Percentiles rank a stretch among this genome's conserved stretches.
Conservation (phyloP, 2,888 invertebrate genomes). For the Drosophila crucigera region DNA sequence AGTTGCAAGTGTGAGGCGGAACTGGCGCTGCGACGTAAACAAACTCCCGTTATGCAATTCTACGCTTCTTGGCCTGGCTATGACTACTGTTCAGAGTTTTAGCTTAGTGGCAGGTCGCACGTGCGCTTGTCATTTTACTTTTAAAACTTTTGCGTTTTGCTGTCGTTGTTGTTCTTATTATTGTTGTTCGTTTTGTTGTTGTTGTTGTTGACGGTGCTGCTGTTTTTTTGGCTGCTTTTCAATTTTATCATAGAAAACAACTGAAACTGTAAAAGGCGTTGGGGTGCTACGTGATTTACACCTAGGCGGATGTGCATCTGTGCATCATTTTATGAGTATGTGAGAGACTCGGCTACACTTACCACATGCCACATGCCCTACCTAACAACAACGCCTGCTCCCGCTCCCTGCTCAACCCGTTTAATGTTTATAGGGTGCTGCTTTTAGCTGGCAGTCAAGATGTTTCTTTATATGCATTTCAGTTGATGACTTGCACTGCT, state of each 20-base stretch:
- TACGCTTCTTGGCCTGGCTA: constrained; percentile 2
- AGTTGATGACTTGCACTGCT: constrained; percentile 60
- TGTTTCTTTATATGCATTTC: constrained; percentile 65
- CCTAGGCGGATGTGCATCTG: constrained; percentile 74
- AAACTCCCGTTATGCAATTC: constrained; percentile 24
- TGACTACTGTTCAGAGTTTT: constrained; percentile 34
- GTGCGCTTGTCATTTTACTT: constrained; percentile 80
- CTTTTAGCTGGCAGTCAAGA: constrained; percentile 74
- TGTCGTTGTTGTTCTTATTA: constrained; percentile 47
- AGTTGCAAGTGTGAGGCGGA: constrained; percentile 37
- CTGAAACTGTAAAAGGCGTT: constrained; percentile 76
- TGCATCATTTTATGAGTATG: constrained; percentile 62
- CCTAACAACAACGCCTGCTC: not conserved
- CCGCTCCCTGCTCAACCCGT: constrained; percentile 22
- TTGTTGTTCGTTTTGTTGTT: constrained; percentile 13
- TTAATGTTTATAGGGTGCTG: constrained; percentile 80
- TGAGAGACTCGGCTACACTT: constrained; percentile 34
- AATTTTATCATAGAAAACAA: constrained; percentile 77
- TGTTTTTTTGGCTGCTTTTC: constrained; percentile 71
- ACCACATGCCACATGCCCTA: constrained; percentile 36
- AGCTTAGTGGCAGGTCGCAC: constrained; percentile 62
- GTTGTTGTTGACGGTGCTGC: constrained; percentile 4
- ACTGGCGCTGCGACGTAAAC: constrained; percentile 35
- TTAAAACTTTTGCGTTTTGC: constrained; percentile 75
- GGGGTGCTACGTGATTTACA: constrained; percentile 77